Evolutionary conservation across 2,888 invertebrate genomes (phyloP).

Genomic region (Scaptodrosophila latifasciaeformis): DNA sequence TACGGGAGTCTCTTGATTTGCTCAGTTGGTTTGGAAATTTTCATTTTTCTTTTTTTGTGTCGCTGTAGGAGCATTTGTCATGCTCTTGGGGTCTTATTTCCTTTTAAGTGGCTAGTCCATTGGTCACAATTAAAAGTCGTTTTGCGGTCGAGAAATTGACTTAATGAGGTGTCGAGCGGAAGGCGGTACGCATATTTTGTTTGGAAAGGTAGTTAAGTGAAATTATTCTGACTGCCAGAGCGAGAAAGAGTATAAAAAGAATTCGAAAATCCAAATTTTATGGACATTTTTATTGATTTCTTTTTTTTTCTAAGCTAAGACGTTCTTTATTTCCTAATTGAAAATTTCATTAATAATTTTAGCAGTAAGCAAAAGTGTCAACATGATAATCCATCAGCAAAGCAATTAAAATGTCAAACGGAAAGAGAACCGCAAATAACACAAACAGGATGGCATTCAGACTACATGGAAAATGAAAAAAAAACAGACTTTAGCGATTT

Average conservation of each 20-base stretch:
- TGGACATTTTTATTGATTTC: too few relatives aligned
- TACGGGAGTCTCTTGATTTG: constrained; percentile 25
- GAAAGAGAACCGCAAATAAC: constrained; percentile 16
- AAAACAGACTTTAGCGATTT: too few relatives aligned
- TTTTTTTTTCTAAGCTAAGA: too few relatives aligned
- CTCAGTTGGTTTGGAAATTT: constrained; percentile 2
- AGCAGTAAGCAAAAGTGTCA: constrained; percentile 53
- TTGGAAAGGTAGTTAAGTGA: constrained; percentile 39
- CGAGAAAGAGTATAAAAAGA: too few relatives aligned
- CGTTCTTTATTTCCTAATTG: not conserved
- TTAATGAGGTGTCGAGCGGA: constrained; percentile 62
- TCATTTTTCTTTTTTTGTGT: not conserved
- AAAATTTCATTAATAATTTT: not conserved
- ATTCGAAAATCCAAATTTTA: too few relatives aligned
- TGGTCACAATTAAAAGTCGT: constrained; percentile 59
- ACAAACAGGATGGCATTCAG: not conserved
- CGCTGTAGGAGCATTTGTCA: constrained; percentile 39
- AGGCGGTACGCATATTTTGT: constrained; percentile 35
- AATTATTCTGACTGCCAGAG: too few relatives aligned
- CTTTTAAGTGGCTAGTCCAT: constrained; percentile 33
- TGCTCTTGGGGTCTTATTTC: constrained; percentile 15
- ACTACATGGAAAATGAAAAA: not conserved
- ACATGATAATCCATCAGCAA: constrained; percentile 56
- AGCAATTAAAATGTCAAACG: constrained; percentile 58
- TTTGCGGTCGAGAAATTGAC: constrained; percentile 43